These are phyloP conservation scores for Osmerus eperlanus DNA, from an alignment of 2,113 vertebrate genomes.

Conservation along the genomic window DNA sequence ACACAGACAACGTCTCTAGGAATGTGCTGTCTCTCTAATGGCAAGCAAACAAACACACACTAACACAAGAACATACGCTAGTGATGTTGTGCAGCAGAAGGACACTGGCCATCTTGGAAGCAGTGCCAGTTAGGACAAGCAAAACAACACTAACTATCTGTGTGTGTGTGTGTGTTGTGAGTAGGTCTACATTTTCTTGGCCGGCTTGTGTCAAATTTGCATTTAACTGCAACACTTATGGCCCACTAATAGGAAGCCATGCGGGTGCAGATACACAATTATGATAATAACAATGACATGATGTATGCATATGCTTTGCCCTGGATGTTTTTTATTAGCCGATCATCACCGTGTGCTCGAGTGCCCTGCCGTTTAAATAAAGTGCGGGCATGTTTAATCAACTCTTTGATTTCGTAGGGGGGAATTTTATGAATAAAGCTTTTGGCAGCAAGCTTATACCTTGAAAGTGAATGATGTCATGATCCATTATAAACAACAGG, in stretches of 20 bases:
- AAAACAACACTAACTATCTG: not conserved
- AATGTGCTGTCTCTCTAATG: not conserved
- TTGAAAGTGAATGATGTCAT: too few relatives aligned
- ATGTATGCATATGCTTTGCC: conserved; percentile 29
- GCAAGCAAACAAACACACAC: not conserved
- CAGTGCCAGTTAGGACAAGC: conserved; percentile 43
- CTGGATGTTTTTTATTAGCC: conserved; percentile 34
- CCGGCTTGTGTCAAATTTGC: not conserved
- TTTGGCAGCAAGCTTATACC: too few relatives aligned
- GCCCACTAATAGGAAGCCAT: not conserved
- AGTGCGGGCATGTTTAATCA: too few relatives aligned
- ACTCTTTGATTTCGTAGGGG: too few relatives aligned
- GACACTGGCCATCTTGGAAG: too few relatives aligned
- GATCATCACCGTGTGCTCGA: conserved; percentile 25
- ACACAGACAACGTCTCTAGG: conserved; percentile 9
- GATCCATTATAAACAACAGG: too few relatives aligned
- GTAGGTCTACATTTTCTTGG: not conserved
- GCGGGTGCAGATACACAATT: conserved; percentile 30
- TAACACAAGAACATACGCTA: not conserved
- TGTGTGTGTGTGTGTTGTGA: conserved; percentile 7
- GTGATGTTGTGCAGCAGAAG: too few relatives aligned
- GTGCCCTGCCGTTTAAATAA: conserved; percentile 6
- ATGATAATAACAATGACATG: conserved; percentile 23
- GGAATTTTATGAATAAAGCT: too few relatives aligned
- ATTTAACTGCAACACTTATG: not conserved